A percentile compares a stretch with the other conserved stretches of the same genome.
Evolutionary conservation across 2,888 invertebrate genomes (phyloP).

Genomic region (Apodemia duryi): DNA sequence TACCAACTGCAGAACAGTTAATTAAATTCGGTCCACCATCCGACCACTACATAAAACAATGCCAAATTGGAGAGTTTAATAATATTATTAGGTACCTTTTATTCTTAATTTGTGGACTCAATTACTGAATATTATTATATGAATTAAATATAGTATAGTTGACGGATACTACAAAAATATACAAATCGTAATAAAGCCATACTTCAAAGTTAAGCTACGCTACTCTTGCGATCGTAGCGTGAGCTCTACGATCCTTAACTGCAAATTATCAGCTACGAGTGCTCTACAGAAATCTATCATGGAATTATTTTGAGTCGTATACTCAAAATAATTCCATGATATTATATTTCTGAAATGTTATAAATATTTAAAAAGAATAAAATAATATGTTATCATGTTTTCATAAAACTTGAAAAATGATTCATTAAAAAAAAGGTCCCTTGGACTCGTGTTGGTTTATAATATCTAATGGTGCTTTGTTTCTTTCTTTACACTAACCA

Average conservation of each 20-base stretch:
- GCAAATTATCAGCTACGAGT: slow-evolving; percentile 17
- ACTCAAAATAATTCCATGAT: too few relatives aligned
- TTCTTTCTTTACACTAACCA: too few relatives aligned
- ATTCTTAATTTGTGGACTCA: slow-evolving; percentile 34
- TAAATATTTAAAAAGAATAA: too few relatives aligned
- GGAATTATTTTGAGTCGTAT: not conserved
- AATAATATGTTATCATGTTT: too few relatives aligned
- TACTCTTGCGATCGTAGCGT: slow-evolving; percentile 20
- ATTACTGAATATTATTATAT: slow-evolving; percentile 13
- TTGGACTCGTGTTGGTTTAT: too few relatives aligned
- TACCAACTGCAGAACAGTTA: slow-evolving; percentile 59
- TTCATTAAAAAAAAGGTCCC: too few relatives aligned
- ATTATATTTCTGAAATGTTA: too few relatives aligned
- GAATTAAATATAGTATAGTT: not conserved
- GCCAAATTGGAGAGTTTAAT: slow-evolving; percentile 49
- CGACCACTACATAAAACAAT: slow-evolving; percentile 53
- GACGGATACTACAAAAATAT: not conserved
- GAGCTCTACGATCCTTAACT: slow-evolving; percentile 18
- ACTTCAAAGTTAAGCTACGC: slow-evolving; percentile 8
- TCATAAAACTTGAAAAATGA: too few relatives aligned
- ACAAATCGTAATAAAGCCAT: not conserved
- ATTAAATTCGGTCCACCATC: slow-evolving; percentile 64
- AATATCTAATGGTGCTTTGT: too few relatives aligned
- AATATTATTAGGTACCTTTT: slow-evolving; percentile 41
- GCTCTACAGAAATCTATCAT: slow-evolving; percentile 2